These are phyloP conservation scores for Alosa sapidissima DNA, from an alignment of 2,797 vertebrate genomes.

Conservation along the genomic window DNA sequence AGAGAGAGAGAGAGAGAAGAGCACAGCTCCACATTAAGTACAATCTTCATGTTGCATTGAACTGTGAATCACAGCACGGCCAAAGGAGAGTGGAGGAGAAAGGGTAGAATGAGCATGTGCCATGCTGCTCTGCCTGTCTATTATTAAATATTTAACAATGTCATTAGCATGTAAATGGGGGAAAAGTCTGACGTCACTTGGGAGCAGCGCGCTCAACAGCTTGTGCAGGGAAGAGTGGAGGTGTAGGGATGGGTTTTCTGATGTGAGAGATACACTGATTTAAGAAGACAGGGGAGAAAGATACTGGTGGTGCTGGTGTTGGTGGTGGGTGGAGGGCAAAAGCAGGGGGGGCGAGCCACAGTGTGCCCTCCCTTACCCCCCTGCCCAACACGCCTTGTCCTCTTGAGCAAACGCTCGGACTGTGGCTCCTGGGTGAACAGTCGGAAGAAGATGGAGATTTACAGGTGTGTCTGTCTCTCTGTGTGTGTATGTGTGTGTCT, in stretches of 20 bases:
- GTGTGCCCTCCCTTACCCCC: not conserved
- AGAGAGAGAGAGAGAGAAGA: slow-evolving; percentile 67
- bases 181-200: slow-evolving; percentile 67
- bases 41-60: slow-evolving; percentile 90
- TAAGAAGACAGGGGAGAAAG: slow-evolving; percentile 28
- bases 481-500: not conserved
- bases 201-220: slow-evolving; percentile 69
- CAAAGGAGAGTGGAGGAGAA: slow-evolving; percentile 65
- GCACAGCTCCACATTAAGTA: slow-evolving; percentile 92
- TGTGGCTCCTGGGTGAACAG: slow-evolving; percentile 79
- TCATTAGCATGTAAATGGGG: slow-evolving; percentile 85
- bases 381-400: not conserved
- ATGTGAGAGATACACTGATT: slow-evolving; percentile 30
- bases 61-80: slow-evolving; percentile 82
- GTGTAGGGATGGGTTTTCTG: not conserved
- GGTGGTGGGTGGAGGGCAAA: slow-evolving; percentile 36
- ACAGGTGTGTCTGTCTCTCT: no score
- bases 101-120: slow-evolving; percentile 65
- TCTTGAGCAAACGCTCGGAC: slow-evolving; percentile 67
- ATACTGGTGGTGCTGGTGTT: slow-evolving; percentile 32
- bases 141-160: slow-evolving; percentile 84
- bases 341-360: slow-evolving; percentile 35
- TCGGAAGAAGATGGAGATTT: slow-evolving; percentile 64
- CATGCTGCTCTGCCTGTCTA: slow-evolving; percentile 72
- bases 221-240: slow-evolving; percentile 19